Base-by-base conservation (phyloP, 2,797 vertebrate genomes). In the Hoplostethus atlanticus region DNA sequence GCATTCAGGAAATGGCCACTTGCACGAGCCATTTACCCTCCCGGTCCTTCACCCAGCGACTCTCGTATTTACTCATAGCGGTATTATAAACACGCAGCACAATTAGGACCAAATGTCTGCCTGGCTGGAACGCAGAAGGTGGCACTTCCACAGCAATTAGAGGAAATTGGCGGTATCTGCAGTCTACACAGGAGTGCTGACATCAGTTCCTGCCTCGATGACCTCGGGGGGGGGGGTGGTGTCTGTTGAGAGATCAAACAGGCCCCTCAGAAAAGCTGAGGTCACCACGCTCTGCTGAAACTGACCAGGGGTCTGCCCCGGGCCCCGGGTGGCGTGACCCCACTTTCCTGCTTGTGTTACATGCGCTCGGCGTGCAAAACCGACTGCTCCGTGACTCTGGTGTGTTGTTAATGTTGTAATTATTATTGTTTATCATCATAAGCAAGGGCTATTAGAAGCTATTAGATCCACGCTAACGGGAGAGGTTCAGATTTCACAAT, bases 231-330 rank as follows among this genome's bases (percentile, higher is more conserved):
- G 28, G 28, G 28, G 77, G 78, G 21, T 21, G 80, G 87, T 66
- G 73, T 88, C 77, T 93, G 84, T 83, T 76, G 77, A 76, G 81
- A 92, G 91, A 92, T 90, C 83, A 91, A 91, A 92, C 83, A 40
- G 81, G 64, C 60, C 71, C 71, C 21, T 72, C 65, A 71, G 76
- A 83, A 80, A 65, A 74, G 82, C 84, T 67, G 73, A 86, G 90
- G 84, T 93, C 86, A 76, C 79, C 63, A 0, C 17, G 75, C 79
- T 81, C 73, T 48, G 75, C 85, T 90, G 90, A 89, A 88, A 83
- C 87, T 86, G 87, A 87, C 91, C 91, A 91, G 88, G 84, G 83
- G 73, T 78, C 55, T 73, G 67, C 77, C 75, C 73, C 17, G 28
- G 28, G 50, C 48, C 77, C 73, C 83, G 12, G 54, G 36, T 40